Evolutionary conservation across 2,113 vertebrate genomes (phyloP), one percentile per base, ranked within the genome.

Genomic region (Aldabrachelys gigantea): DNA sequence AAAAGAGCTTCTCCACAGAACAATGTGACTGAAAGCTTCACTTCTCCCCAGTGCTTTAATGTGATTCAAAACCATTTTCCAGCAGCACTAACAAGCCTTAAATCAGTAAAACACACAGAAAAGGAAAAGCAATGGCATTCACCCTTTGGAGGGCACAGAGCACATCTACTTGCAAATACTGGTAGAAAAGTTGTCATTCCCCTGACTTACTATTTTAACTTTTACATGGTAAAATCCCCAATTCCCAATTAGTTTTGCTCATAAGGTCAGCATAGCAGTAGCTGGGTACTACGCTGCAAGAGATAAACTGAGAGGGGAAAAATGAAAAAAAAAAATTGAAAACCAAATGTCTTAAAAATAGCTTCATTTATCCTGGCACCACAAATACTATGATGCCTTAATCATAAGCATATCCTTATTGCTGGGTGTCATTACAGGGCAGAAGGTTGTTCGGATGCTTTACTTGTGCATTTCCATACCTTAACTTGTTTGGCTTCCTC

Each of bases 241-340:
- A 4, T 0, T 8, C 44, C n/a, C 86, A 88, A 84, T 0, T 79
- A 85, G 50, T 69, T 52, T 93, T 82, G 47, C 95, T 83, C 85
- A 35, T 22, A 78, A 7, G 84, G 87, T 91, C 85, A 89, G 24
- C 90, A 89, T 91, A 47, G 9, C 29, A 52, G 94, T 27, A 52
- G 95, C 31, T 65, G 53, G 96, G 19, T 3, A 1, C 83, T 89
- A 89, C 88, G 50, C 75, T 88, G 88, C 75, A 91, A 89, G 91
- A 94, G 53, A 87, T 0, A 1, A 29, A 84, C 44, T 41, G 50
- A n/a, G 16, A 9, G 81, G 57, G 65, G 92, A 92, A 95, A 94
- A 89, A 29, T 82, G 38, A 41, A 89, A 93, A 41, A 76, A 79
- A 82, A 44, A 24, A 91, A 88, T 92, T 94, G 88, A 89, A 94